Percentiles rank a stretch among this genome's conserved stretches.
Conservation (phyloP, 92 coral and sea anemone species). For the Montipora capitata region DNA sequence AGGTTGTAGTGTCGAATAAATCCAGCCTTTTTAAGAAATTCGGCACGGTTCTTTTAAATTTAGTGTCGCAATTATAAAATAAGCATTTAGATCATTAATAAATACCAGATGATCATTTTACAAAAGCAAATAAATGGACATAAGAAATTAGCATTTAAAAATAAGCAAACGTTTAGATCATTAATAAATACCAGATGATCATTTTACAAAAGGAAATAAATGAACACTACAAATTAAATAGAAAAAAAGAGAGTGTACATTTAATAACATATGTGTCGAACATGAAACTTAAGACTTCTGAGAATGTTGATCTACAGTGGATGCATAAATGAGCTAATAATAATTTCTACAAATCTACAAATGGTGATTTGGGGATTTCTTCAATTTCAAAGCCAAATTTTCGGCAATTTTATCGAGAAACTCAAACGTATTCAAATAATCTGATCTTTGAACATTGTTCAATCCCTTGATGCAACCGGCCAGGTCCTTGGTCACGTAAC, state of each 20-base stretch:
- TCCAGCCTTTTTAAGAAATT: no score
- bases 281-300: not conserved
- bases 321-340: no score
- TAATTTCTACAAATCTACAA: conserved; percentile 4
- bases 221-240: no score
- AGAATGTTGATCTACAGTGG: no score
- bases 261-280: no score
- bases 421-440: conserved; percentile 96
- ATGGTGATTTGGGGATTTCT: conserved; percentile 23
- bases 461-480: conserved; percentile 97
- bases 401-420: conserved; percentile 95
- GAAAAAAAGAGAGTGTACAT: no score
- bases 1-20: no score
- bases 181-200: not conserved
- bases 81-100: not conserved
- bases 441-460: conserved; percentile 85
- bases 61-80: not conserved
- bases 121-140: not conserved
- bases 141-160: no score
- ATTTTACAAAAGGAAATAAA: not conserved
- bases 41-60: no score
- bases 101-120: not conserved
- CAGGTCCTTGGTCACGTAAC: conserved; percentile 95
- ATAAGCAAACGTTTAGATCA: not conserved
- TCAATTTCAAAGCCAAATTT: conserved; percentile 63